Evolutionary conservation across 2,888 invertebrate species (phyloP).

Genomic region (Diplolepis rosae): DNA sequence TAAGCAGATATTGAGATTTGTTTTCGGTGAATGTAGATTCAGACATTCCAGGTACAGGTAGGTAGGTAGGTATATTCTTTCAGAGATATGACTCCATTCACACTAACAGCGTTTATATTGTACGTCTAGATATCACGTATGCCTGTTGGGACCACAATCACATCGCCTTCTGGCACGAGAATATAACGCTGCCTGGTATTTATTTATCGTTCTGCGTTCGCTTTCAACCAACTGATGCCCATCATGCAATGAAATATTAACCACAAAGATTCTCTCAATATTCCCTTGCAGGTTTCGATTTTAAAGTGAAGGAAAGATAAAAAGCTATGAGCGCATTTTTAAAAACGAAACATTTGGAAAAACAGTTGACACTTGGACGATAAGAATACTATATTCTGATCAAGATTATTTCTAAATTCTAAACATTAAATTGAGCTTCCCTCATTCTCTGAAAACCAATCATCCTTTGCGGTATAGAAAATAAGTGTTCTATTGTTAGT

Average conservation of each 20-base stretch:
- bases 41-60: slow-evolving; percentile 4
- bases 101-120: background rate
- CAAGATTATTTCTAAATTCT: background rate
- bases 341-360: no score
- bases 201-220: background rate
- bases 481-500: background rate
- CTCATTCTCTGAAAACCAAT: background rate
- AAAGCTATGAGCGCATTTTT: background rate
- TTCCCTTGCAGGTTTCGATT: background rate
- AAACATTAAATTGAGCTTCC: background rate
- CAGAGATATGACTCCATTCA: slow-evolving; percentile 5
- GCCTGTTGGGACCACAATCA: background rate
- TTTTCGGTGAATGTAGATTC: background rate
- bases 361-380: background rate
- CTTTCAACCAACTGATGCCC: background rate
- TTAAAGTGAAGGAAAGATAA: background rate
- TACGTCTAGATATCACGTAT: background rate
- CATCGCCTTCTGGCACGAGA: background rate
- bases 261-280: background rate
- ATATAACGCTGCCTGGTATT: background rate
- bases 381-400: background rate
- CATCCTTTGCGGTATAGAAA: background rate
- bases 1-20: background rate
- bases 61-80: background rate
- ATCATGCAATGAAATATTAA: background rate